Base-by-base conservation (phyloP, 1,140 invertebrate species). In the Plodia interpunctella region DNA sequence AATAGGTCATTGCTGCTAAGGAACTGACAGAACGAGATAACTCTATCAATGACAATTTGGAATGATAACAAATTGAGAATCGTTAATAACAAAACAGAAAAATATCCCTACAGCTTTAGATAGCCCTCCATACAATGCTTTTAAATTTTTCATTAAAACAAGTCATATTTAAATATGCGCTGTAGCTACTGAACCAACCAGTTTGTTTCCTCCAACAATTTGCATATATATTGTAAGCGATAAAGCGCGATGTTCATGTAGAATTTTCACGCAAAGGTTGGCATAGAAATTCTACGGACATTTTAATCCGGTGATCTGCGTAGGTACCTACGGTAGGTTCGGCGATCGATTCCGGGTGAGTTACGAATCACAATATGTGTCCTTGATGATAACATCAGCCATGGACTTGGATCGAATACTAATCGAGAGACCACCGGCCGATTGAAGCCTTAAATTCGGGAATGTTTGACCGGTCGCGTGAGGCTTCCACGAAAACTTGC, bases 311-410 rank as follows among this genome's bases (percentile, higher is more conserved):
- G 62, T 66, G 70, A 78, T 82, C 67, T 68, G 68, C 19, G 53
- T 52, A 51, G 65, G 62, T 85, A 88, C 86, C 85, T n/a, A n/a
- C n/a, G n/a, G n/a, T 25, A 25, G 2, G 21, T 25, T 3, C 2
- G 59, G 49, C 68, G 73, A 87, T 88, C 86, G 79, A 87, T 86
- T 86, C 81, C 73, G 75, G 76, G 67, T 64, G 56, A 66, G 71
- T 58, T 67, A 65, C 74, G 80, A 84, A 80, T 85, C 75, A 79
- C 81, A 80, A 82, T 82, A 64, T 66, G 65, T 76, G 86, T 80
- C 83, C 86, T 88, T 88, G 83, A 60, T 55, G 80, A 81, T 87
- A 81, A 61, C 68, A 88, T 81, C 83, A 63, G 64, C 52, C 63
- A 66, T 57, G 68, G 54, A 56, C 62, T 67, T 67, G 75, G 55